Base-by-base conservation (phyloP, 2,888 invertebrate genomes). In the Lepidochitona cinerea region DNA sequence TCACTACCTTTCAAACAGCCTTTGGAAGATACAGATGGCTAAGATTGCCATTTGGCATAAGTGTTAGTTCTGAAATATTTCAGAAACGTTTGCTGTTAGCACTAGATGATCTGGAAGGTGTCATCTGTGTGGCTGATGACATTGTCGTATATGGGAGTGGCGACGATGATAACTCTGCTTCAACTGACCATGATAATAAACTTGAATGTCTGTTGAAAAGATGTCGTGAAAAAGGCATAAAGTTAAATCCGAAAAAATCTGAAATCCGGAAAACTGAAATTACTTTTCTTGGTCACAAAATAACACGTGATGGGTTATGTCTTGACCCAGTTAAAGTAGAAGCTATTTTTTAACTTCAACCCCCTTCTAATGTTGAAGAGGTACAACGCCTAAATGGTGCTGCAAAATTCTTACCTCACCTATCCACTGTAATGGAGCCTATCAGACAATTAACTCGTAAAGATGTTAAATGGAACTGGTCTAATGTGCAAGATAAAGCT, bases 271-370 rank as follows among this genome's bases (percentile, higher is more conserved):
- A 49, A 5, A 29, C 1, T 23, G 3, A 59, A 23, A 26, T 29
- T 26, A 29, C 1, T 26, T 4, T 26, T 9, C 5, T 59, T 14
- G 59, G 5, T 29, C 59, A 7, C 32, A 2, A 26, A 14, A 32
- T 59, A 32, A 26, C 5, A 23, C 2, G 32, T 4, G 59, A 7
- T 26, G 29, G 59, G 12, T 32, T 59, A 4, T 4, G 54, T 7
- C 37, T 41, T 5, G 73, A 73, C 32, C 65, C 70, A 49, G 23
- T 1, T 1, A 73, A 73, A 53, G 49, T 71, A 4, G 36, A 73
- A 52, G 73, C 59, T 14, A 36, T 71, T 7, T 14, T 32, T 12
- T n/a, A 71, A 18, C 5, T 73, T 18, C 41, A 29, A 12, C 29
- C 52, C 3, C 71, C 71, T 37, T 23, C 1, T 4, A 36, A 70